Evolutionary conservation across 1,140 invertebrate species (phyloP).

Genomic region (Globodera rostochiensis): DNA sequence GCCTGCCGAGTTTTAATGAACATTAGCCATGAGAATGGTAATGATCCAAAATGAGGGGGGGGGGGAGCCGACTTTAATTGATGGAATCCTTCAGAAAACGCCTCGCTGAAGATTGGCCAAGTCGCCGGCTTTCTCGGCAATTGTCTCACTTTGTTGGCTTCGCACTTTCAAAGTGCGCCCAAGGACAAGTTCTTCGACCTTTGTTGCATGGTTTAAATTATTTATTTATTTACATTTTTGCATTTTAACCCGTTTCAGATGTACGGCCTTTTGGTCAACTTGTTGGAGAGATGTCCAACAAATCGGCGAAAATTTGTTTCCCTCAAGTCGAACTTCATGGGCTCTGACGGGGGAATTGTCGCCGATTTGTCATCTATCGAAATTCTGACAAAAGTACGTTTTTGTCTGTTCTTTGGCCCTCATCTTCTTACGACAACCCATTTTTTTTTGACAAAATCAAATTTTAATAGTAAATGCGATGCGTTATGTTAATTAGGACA

Average conservation of each 20-base stretch:
- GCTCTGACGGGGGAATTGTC: background rate
- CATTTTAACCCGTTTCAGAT: conserved; percentile 35
- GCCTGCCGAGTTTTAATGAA: conserved; percentile 47
- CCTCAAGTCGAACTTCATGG: conserved; percentile 22
- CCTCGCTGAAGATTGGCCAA: conserved; percentile 44
- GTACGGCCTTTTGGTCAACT: conserved; percentile 47
- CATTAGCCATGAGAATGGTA: conserved; percentile 46
- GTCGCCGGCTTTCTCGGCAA: conserved; percentile 45
- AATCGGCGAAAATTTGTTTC: conserved; percentile 41
- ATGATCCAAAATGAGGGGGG: background rate
- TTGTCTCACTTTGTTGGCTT: conserved; percentile 37
- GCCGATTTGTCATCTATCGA: conserved; percentile 21
- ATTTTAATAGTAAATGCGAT: too few species aligned
- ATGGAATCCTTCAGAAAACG: conserved; percentile 33
- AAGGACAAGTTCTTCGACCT: conserved; percentile 50
- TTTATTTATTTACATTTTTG: conserved; percentile 2
- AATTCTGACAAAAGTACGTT: conserved; percentile 36
- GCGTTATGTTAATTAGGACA: too few species aligned
- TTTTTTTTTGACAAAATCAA: too few species aligned
- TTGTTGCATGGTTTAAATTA: conserved; percentile 38
- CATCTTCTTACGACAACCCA: background rate
- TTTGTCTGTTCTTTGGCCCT: background rate
- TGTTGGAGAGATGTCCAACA: conserved; percentile 36
- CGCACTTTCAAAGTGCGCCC: conserved; percentile 32
- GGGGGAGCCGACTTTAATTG: background rate